These are phyloP conservation scores for Aleiodes alternator DNA, from an alignment of 2,888 invertebrate genomes.

Conservation along the genomic window DNA sequence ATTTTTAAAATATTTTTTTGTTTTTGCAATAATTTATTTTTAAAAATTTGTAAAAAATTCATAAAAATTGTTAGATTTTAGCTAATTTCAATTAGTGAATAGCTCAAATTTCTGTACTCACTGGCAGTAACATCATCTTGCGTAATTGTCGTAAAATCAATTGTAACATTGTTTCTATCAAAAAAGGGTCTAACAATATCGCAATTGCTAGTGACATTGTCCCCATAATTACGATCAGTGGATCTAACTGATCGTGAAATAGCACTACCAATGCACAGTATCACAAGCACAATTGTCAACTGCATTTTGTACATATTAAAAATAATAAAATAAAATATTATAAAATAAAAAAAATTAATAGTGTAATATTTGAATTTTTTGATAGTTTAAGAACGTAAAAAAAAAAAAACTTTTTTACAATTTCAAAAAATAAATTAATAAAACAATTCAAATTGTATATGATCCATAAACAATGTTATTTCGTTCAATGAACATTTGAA, in stretches of 20 bases:
- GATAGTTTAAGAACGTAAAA: too few relatives aligned
- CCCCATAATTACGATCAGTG: conserved; percentile 52
- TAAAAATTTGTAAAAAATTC: too few relatives aligned
- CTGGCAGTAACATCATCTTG: conserved; percentile 56
- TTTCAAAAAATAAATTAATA: neutral
- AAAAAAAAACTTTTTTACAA: neutral
- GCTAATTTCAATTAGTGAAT: too few relatives aligned
- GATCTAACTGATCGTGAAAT: conserved; percentile 62
- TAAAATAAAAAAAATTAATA: too few relatives aligned
- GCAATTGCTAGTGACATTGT: conserved; percentile 55
- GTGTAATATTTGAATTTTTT: too few relatives aligned
- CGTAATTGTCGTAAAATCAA: conserved; percentile 49
- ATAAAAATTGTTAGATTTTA: too few relatives aligned
- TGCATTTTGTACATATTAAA: conserved; percentile 17
- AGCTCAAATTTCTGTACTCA: conserved; percentile 51
- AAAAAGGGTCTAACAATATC: conserved; percentile 64
- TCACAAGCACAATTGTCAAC: conserved; percentile 49
- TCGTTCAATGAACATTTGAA: conserved; percentile 17
- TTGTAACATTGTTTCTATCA: conserved; percentile 65
- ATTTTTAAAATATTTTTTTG: too few relatives aligned
- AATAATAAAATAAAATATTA: too few relatives aligned
- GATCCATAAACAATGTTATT: neutral
- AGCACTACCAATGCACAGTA: conserved; percentile 56
- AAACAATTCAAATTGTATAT: neutral
- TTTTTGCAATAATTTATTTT: too few relatives aligned